Percentiles rank a stretch among this genome's conserved stretches.
Evolutionary conservation across 2,797 vertebrate species (phyloP).

Genomic region (Agapornis canus): DNA sequence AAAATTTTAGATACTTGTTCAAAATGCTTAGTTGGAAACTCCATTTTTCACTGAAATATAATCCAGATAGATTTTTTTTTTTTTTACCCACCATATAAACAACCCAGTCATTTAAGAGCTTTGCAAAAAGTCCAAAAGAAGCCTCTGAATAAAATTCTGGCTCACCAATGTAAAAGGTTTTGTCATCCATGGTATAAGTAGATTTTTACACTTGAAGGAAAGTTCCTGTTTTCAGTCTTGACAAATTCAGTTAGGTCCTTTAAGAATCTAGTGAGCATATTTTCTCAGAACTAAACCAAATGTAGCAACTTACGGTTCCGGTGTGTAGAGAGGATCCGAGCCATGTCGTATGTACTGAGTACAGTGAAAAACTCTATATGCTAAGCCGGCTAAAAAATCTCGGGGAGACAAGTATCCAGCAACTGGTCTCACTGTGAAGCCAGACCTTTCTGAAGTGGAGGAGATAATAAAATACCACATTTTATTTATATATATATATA

Average conservation of each 20-base stretch:
- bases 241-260: neutral
- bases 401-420: conserved; percentile 95
- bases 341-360: conserved; percentile 95
- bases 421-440: conserved; percentile 93
- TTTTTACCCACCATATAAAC: neutral
- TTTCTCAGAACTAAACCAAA: neutral
- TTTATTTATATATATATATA: neutral
- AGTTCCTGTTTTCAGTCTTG: neutral
- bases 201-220: neutral
- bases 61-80: neutral
- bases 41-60: neutral
- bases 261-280: neutral
- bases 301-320: conserved; percentile 90
- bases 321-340: conserved; percentile 96
- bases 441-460: conserved; percentile 87
- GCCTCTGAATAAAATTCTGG: neutral
- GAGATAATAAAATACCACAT: neutral
- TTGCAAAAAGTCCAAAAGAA: neutral
- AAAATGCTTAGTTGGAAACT: neutral
- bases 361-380: conserved; percentile 95
- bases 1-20: neutral
- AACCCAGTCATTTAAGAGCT: neutral
- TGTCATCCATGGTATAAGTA: neutral
- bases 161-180: neutral
- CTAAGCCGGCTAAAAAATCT: conserved; percentile 94